Evolutionary conservation across 2,113 vertebrate genomes (phyloP).

Genomic region (Microcebus jonahi): DNA sequence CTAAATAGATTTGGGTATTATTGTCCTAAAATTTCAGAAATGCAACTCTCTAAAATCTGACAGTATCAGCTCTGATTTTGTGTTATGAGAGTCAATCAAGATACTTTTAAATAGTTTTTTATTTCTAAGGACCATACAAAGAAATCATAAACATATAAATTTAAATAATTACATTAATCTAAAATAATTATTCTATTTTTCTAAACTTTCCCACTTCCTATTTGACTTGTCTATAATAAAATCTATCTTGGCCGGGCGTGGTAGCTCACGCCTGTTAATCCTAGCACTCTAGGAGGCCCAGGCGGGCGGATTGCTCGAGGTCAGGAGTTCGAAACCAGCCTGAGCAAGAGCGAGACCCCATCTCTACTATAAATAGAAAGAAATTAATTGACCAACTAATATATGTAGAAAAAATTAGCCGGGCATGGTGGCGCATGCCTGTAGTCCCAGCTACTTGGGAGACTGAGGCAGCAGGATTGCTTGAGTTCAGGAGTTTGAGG

Average conservation of each 20-base stretch:
- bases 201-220: neutral
- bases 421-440: too few relatives aligned
- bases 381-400: too few relatives aligned
- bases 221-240: neutral
- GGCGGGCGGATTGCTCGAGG: too few relatives aligned
- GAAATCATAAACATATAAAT: constrained; percentile 31
- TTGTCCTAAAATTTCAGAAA: constrained; percentile 50
- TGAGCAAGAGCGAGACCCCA: too few relatives aligned
- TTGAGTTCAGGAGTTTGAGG: too few relatives aligned
- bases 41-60: constrained; percentile 13
- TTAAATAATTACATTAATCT: constrained; percentile 41
- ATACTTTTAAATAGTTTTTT: constrained; percentile 39
- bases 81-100: neutral
- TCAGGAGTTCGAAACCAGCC: too few relatives aligned
- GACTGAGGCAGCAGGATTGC: too few relatives aligned
- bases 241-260: neutral
- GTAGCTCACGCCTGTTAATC: too few relatives aligned
- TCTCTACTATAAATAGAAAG: too few relatives aligned
- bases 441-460: too few relatives aligned
- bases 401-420: too few relatives aligned
- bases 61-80: neutral
- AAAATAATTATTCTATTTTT: constrained; percentile 43
- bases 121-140: constrained; percentile 43
- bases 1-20: neutral
- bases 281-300: too few relatives aligned